Base-by-base conservation (phyloP, 2,797 vertebrate genomes). In the Phataginus tricuspis region DNA sequence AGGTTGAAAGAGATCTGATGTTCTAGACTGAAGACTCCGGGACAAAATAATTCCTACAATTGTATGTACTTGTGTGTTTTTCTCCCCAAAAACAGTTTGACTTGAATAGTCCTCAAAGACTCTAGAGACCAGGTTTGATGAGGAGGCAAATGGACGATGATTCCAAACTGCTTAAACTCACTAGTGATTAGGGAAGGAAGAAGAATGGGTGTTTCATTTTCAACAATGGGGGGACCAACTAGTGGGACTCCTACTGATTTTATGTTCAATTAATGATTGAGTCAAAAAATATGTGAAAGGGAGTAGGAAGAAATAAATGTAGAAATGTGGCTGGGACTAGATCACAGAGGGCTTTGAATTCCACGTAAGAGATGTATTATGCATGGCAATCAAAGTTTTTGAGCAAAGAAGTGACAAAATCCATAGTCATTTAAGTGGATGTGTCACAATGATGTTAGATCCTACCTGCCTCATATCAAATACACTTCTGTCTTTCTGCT, bases 41-140 rank as follows among this genome's bases (percentile, higher is more conserved):
- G 72, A 92, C 42, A 63, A 94, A 94, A 88, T 80, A 93, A 92
- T 61, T 88, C 19, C 19, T 92, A 42, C 68, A 49, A 39, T 34
- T 79, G 37, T 37, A 42, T 69, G n/a, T 68, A 66, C 18, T 88
- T 77, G 86, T 4, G 23, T 83, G 16, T 71, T 96, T 42, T 7
- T 82, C 57, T 84, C 19, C 80, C n/a, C 77, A 66, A 57, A 59
- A 78, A n/a, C 37, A 75, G 9, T 68, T 91, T 94, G 39, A 72
- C 92, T 75, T 63, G 9, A 95, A 90, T 86, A 79, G 66, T 77
- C 29, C 37, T 91, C 66, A 53, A 64, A 80, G 37, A 93, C 18
- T 7, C 16, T 75, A 92, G 25, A 69, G 77, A 53, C 19, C 84
- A 92, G 84, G 37, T 86, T 51, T 86, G 72, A 91, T n/a, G n/a